Conservation (phyloP, 2,113 vertebrate genomes). For the Ciconia maguari region DNA sequence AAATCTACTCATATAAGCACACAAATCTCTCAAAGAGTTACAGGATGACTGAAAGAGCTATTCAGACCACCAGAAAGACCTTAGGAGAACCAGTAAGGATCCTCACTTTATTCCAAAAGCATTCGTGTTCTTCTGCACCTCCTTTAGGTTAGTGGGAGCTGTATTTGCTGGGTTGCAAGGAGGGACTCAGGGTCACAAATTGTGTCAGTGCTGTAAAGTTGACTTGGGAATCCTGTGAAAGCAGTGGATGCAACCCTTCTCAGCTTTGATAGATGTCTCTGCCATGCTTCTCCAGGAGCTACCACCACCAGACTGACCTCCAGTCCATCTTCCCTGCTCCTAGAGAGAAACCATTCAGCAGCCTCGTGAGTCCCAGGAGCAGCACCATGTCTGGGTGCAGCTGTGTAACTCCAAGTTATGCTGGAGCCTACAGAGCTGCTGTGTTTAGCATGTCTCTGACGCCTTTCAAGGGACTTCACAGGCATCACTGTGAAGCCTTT, state of each 20-base stretch:
- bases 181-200: rapidly evolving
- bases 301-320: background rate
- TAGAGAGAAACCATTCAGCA: background rate
- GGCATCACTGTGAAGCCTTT: background rate
- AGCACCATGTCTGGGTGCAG: rapidly evolving
- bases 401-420: rapidly evolving
- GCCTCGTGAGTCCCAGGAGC: rapidly evolving
- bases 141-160: background rate
- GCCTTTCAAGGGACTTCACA: background rate
- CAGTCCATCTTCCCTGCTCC: background rate
- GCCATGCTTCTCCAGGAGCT: background rate
- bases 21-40: background rate
- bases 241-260: background rate
- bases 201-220: background rate
- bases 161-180: background rate
- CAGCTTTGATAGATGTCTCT: background rate
- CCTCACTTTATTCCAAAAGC: background rate
- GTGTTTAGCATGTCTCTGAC: background rate
- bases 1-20: background rate
- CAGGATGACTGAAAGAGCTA: background rate
- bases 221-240: background rate
- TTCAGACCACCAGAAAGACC: background rate
- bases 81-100: background rate
- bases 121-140: background rate
- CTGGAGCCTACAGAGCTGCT: background rate